phyloP scores from a whole-genome alignment of 2,888 invertebrate species.

The Spisula solida region DNA sequence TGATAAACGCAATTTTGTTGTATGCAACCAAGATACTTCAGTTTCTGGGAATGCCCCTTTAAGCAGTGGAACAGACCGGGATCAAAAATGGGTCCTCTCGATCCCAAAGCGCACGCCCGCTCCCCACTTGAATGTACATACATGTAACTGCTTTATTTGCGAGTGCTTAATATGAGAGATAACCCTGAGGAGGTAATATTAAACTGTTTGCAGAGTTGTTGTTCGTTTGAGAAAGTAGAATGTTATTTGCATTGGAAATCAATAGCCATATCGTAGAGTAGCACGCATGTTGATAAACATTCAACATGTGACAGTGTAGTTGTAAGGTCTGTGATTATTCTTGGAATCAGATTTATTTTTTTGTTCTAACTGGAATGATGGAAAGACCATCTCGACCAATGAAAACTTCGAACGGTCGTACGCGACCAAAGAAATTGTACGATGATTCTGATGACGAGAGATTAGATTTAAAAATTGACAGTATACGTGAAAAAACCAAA shows the following conservation, averaged over 20 bases:
- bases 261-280: neutral
- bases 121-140: too few species aligned
- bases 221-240: neutral
- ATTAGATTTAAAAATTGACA: constrained; percentile 83
- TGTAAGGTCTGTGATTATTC: neutral
- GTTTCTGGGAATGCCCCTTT: too few species aligned
- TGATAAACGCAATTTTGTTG: too few species aligned
- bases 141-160: too few species aligned
- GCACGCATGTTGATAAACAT: neutral
- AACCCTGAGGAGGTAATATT: too few species aligned
- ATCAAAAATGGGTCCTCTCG: too few species aligned
- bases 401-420: constrained; percentile 65
- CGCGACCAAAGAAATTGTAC: constrained; percentile 79
- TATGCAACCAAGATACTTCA: too few species aligned
- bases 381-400: constrained; percentile 40
- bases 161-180: too few species aligned
- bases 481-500: constrained; percentile 72
- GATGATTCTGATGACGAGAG: constrained; percentile 81
- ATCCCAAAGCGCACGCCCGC: too few species aligned
- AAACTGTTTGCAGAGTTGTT: neutral
- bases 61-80: too few species aligned
- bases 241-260: neutral
- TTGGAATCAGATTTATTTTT: constrained; percentile 8
- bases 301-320: constrained; percentile 27
- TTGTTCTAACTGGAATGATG: constrained; percentile 44